Conservation (phyloP, 2,113 vertebrate genomes). For the Menidia beryllina region DNA sequence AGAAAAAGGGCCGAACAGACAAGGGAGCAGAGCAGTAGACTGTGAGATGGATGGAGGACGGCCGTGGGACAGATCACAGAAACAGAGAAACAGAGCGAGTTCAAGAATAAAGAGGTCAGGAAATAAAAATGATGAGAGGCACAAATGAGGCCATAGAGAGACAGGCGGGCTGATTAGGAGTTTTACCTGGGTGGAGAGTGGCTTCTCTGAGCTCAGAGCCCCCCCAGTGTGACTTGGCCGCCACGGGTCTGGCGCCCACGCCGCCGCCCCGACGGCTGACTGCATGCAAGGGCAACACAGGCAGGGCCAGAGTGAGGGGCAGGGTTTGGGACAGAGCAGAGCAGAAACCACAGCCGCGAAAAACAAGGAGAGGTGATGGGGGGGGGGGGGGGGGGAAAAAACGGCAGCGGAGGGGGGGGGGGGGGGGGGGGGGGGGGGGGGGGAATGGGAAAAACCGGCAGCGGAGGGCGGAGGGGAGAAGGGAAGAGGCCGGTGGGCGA, state of each 20-base stretch:
- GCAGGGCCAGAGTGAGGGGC: constrained; percentile 69
- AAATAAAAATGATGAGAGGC: constrained; percentile 26
- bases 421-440: constrained; percentile 15
- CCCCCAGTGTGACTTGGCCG: constrained; percentile 57
- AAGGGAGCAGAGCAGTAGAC: constrained; percentile 26
- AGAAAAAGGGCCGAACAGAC: constrained; percentile 7
- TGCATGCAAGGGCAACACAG: constrained; percentile 76
- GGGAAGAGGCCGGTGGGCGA: constrained; percentile 27
- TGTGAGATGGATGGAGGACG: constrained; percentile 16
- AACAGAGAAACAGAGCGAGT: background rate
- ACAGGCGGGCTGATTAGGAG: constrained; percentile 30
- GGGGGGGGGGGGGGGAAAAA: constrained; percentile 13
- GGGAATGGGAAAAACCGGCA: constrained; percentile 31
- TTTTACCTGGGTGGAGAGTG: constrained; percentile 73
- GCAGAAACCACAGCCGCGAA: constrained; percentile 65
- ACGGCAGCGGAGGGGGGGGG: constrained; percentile 29
- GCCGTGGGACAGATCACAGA: background rate
- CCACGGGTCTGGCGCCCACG: constrained; percentile 52
- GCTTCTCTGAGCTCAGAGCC: constrained; percentile 70
- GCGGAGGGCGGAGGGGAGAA: constrained; percentile 14
- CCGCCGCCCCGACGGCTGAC: constrained; percentile 55
- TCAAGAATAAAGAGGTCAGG: background rate
- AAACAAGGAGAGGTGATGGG: constrained; percentile 43
- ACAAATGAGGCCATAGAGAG: constrained; percentile 24
- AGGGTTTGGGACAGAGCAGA: constrained; percentile 69